Conservation (phyloP, 30 jellyfish, hydroid and myxozoan genomes). For the Turritopsis dohrnii region DNA sequence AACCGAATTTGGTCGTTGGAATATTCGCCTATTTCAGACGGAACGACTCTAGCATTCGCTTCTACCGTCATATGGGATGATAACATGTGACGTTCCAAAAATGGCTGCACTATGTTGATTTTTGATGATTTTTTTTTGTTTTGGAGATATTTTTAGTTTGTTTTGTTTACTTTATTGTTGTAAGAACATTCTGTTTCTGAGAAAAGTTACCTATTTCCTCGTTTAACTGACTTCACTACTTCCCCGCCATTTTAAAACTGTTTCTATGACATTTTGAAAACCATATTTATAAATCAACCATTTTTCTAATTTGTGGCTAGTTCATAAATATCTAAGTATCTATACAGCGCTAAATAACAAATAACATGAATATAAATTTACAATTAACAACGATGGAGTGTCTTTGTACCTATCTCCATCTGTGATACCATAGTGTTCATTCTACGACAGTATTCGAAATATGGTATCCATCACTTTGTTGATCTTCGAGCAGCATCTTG, state of each 20-base stretch:
- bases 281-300: too few species aligned
- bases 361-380: neutral
- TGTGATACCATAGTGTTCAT: too few species aligned
- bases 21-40: slow-evolving; percentile 27
- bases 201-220: neutral
- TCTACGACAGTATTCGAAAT: too few species aligned
- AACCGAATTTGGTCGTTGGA: slow-evolving; percentile 54
- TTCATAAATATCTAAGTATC: neutral
- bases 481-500: neutral
- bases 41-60: slow-evolving; percentile 38
- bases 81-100: neutral
- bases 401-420: too few species aligned
- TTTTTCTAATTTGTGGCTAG: too few species aligned
- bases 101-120: too few species aligned
- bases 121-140: too few species aligned
- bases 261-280: too few species aligned
- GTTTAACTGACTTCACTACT: neutral
- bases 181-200: neutral
- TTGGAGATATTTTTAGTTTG: too few species aligned
- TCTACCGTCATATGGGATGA: slow-evolving; percentile 54
- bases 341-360: neutral
- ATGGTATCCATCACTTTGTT: too few species aligned
- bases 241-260: too few species aligned
- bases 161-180: too few species aligned
- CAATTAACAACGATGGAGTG: neutral